Conservation (phyloP, 1,140 invertebrate species). For the Nylanderia fulva region DNA sequence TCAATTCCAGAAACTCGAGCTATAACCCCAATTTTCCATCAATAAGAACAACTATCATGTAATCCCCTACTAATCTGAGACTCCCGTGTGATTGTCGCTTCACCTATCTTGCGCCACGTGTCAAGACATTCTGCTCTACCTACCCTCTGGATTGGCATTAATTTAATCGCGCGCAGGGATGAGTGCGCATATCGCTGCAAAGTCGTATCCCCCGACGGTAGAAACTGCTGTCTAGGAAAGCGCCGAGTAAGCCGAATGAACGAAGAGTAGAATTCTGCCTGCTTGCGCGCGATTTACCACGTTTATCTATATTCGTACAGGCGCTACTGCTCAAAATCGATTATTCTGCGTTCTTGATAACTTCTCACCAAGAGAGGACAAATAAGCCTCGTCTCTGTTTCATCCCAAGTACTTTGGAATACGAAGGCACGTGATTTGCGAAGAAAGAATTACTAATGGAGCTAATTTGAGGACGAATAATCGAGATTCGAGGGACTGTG, state of each 20-base stretch:
- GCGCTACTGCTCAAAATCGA: constrained; percentile 16
- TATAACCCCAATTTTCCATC: constrained; percentile 36
- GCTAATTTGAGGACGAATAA: constrained; percentile 26
- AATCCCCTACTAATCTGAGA: constrained; percentile 36
- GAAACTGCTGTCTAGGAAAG: constrained; percentile 27
- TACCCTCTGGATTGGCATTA: constrained; percentile 36
- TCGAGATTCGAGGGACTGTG: neutral
- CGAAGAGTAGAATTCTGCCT: constrained; percentile 8
- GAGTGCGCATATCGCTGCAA: constrained; percentile 32
- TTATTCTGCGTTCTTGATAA: constrained; percentile 33
- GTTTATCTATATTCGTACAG: constrained; percentile 44
- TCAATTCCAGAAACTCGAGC: constrained; percentile 46
- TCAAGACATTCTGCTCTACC: constrained; percentile 25
- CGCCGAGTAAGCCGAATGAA: constrained; percentile 10
- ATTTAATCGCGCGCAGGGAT: constrained; percentile 44
- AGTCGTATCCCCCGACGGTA: constrained; percentile 11
- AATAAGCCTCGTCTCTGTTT: constrained; percentile 4
- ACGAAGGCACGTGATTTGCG: neutral
- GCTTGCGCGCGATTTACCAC: constrained; percentile 31
- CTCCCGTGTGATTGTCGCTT: constrained; percentile 1
- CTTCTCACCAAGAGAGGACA: neutral
- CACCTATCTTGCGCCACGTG: constrained; percentile 21
- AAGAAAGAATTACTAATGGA: constrained; percentile 5
- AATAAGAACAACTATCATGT: constrained; percentile 42
- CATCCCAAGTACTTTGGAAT: neutral